Evolutionary conservation across 2,113 vertebrate species (phyloP), one percentile per base, ranked within the genome.

Genomic region (Nothobranchius kuhntae): DNA sequence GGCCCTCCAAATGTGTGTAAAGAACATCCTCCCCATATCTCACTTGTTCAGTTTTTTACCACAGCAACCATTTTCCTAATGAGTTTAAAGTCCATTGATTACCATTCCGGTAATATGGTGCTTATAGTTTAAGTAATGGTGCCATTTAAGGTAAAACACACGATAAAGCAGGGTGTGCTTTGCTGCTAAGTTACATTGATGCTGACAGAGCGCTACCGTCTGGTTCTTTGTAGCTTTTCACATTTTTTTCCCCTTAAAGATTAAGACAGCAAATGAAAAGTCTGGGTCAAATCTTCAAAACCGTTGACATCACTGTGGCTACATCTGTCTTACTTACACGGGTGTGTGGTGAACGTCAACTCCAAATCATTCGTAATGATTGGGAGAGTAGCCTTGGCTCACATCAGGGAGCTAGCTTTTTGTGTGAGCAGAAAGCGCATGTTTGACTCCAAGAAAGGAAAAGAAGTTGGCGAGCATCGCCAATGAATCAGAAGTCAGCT

Each of bases 401-500:
- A 36, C 52, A 45, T 45, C 26, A 9, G 40, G 13, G 46, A 13
- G 9, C 40, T 24, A 47, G 15, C n/a, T 63, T 38, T 21, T 46
- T 46, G 53, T 63, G 47, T 63, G 13, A 68, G 52, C n/a, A 52
- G 36, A 40, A 57, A 57, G 30, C 21, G 42, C n/a, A 11, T 40
- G 48, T 38, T 42, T 68, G 48, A 15, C 13, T 36, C 36, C 21
- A 57, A 63, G 26, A 53, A 46, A 64, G 65, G 12, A 30, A 51
- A 52, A 63, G 42, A 63, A 63, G 48, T 60, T 60, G 46, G 47
- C 53, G n/a, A 56, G 50, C 9, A 36, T 17, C 44, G 36, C 38
- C 44, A 51, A 50, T 57, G n/a, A 73, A 66, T 73, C 30, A 45
- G 53, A 14, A 61, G 50, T 59, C 53, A 13, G 11, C 56, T 14